Percentiles rank a stretch among this genome's conserved stretches.
These are phyloP conservation scores for Aphidoletes aphidimyza DNA, from an alignment of 2,888 invertebrate species.

Conservation along the genomic window DNA sequence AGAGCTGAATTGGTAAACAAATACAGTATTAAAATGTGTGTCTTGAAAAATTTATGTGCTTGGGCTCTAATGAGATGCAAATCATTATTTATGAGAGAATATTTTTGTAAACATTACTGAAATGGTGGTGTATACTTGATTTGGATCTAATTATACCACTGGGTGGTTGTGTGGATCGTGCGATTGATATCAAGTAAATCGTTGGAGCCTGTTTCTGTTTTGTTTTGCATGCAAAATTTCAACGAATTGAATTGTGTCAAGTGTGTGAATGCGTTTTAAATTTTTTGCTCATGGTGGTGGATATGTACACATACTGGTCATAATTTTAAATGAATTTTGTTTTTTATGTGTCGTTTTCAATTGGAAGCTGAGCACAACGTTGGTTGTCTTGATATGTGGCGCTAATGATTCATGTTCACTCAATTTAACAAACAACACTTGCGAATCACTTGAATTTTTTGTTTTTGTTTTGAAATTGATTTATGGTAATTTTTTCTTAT, in stretches of 20 bases:
- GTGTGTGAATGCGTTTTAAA: not conserved
- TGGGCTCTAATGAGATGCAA: not conserved
- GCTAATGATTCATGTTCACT: not conserved
- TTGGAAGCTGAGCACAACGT: no score
- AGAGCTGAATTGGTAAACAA: not conserved
- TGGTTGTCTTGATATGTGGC: no score
- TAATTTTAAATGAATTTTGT: no score
- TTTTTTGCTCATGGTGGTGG: not conserved
- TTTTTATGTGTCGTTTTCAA: no score
- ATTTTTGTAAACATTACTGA: not conserved
- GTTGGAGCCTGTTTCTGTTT: no score
- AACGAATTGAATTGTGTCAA: not conserved
- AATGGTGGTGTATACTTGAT: not conserved
- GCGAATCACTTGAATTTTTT: no score
- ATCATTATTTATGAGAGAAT: slow-evolving; percentile 36
- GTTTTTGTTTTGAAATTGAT: slow-evolving; percentile 29
- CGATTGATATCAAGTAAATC: no score
- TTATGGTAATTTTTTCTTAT: not conserved
- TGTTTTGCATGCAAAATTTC: not conserved
- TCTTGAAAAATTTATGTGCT: slow-evolving; percentile 6
- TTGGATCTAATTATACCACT: slow-evolving; percentile 30
- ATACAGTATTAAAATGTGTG: not conserved
- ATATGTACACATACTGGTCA: no score
- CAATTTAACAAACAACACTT: not conserved
- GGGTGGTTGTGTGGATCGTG: no score